Evolutionary conservation across 2,888 invertebrate genomes (phyloP).

Genomic region (Thecophora atra): DNA sequence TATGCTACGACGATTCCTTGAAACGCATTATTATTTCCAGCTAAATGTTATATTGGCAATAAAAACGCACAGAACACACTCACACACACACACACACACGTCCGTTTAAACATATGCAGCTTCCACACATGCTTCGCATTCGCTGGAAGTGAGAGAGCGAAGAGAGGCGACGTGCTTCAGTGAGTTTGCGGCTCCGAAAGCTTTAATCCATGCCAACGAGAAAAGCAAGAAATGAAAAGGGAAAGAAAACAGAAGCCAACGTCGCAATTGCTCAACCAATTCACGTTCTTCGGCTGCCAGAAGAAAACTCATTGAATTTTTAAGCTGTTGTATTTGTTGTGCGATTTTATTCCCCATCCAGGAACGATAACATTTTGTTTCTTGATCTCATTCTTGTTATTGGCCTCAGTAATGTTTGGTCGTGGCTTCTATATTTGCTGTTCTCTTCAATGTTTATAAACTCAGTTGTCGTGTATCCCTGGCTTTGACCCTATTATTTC

Average conservation of each 20-base stretch:
- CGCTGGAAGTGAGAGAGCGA: neutral
- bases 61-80: conserved; percentile 15
- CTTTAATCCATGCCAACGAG: conserved; percentile 8
- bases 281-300: conserved; percentile 28
- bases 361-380: conserved; percentile 4
- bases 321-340: conserved; percentile 33
- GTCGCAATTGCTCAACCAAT: conserved; percentile 27
- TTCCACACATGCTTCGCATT: neutral
- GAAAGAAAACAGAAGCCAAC: neutral
- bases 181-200: neutral
- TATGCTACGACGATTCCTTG: conserved; percentile 29
- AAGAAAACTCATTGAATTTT: conserved; percentile 45
- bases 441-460: conserved; percentile 34
- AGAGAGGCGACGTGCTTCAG: neutral
- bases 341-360: neutral
- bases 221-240: neutral
- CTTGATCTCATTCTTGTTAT: conserved; percentile 1
- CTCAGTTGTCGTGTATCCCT: conserved; percentile 55
- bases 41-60: conserved; percentile 35
- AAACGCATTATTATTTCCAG: conserved; percentile 33
- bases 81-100: conserved; percentile 16
- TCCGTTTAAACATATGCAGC: conserved; percentile 13
- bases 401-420: conserved; percentile 13
- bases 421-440: neutral
- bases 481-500: conserved; percentile 47